phyloP scores from a whole-genome alignment of 2,113 vertebrate genomes.

The Dendrocopos noguchii region DNA sequence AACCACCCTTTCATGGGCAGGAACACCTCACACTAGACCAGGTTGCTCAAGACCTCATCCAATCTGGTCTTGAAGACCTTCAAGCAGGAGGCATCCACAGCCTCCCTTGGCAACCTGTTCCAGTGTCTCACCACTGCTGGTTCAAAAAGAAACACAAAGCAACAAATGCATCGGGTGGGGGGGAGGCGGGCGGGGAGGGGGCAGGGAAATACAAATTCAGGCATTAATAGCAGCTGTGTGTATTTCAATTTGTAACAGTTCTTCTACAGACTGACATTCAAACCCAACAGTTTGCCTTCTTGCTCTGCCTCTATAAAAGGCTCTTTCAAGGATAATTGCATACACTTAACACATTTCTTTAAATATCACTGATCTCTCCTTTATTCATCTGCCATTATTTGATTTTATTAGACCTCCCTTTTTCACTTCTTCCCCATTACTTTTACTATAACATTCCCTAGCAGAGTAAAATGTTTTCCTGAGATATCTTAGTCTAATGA shows the following conservation, averaged over 20 bases:
- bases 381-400: not conserved
- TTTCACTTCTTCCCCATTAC: not conserved
- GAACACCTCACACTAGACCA: no score
- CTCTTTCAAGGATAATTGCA: conserved; percentile 1
- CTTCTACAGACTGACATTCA: not conserved
- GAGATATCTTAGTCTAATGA: not conserved
- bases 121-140: not conserved
- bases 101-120: no score
- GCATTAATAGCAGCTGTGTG: not conserved
- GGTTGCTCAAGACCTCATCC: no score
- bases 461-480: not conserved
- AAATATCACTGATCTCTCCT: conserved; percentile 4
- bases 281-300: conserved; percentile 8
- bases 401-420: not conserved
- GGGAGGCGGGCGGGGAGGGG: no score
- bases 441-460: not conserved
- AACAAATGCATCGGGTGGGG: not conserved
- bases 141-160: not conserved
- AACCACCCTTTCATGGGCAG: no score
- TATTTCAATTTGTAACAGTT: not conserved
- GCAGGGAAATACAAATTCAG: not conserved
- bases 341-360: not conserved
- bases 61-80: no score
- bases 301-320: not conserved
- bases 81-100: no score